phyloP scores from a whole-genome alignment of 2,113 vertebrate genomes.

The Xyliphius kryptos region DNA sequence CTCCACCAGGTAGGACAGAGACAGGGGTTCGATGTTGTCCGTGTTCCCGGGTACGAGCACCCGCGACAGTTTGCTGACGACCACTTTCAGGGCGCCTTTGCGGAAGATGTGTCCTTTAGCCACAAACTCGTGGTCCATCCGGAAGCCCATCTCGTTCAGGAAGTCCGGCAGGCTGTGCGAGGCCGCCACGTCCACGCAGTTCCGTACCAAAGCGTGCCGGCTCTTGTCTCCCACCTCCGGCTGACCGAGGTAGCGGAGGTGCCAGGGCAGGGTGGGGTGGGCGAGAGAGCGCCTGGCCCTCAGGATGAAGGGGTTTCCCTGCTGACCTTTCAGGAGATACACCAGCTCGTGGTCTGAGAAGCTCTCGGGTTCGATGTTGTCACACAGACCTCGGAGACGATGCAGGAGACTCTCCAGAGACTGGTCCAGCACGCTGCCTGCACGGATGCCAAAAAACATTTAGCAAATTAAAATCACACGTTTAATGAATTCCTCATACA shows the following conservation, averaged over 20 bases:
- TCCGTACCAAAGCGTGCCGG: constrained; percentile 83
- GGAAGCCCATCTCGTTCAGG: constrained; percentile 95
- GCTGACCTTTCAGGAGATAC: constrained; percentile 93
- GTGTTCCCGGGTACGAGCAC: constrained; percentile 86
- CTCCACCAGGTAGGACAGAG: constrained; percentile 85
- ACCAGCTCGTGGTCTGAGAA: constrained; percentile 94
- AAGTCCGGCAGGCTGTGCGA: constrained; percentile 91
- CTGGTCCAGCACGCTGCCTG: constrained; percentile 91
- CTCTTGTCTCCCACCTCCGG: constrained; percentile 94
- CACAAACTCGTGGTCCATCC: constrained; percentile 96
- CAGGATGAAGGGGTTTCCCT: constrained; percentile 91
- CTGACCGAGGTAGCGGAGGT: constrained; percentile 90
- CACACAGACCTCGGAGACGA: constrained; percentile 88
- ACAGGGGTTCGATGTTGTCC: constrained; percentile 86
- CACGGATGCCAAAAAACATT: too few relatives aligned
- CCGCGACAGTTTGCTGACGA: constrained; percentile 91
- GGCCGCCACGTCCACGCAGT: constrained; percentile 89
- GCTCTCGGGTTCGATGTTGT: constrained; percentile 93
- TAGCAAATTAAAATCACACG: too few relatives aligned
- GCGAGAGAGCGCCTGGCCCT: constrained; percentile 85
- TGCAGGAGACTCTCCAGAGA: constrained; percentile 89
- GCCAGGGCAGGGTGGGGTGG: constrained; percentile 79
- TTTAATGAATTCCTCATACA: too few relatives aligned
- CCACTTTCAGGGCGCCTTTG: constrained; percentile 88
- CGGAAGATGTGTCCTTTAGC: constrained; percentile 90